Base-by-base conservation (phyloP, 2,888 invertebrate genomes). In the Diarsia brunnea region DNA sequence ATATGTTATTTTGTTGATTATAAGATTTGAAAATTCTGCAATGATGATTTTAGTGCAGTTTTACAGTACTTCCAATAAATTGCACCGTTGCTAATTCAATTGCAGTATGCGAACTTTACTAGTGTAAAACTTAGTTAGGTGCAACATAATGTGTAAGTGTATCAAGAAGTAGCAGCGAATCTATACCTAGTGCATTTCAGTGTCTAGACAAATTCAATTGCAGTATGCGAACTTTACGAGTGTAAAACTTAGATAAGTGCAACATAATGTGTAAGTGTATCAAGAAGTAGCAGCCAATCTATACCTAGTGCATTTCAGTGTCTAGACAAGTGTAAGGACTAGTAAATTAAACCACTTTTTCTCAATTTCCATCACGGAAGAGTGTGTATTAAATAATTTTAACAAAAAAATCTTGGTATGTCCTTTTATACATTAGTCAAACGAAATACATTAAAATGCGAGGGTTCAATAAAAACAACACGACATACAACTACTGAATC, bases 401-500 rank as follows among this genome's bases (percentile, higher is more conserved):
- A 78, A 73, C 81, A 78, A 76, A 58, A 82, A 79, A 73, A 75
- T 61, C 83, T 82, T 78, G 27, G 64, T 60, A 58, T 69, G 61
- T 71, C 51, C 60, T 73, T 73, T 74, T 70, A 80, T 82, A 83
- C 83, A 83, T 68, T 74, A 82, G 51, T 75, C 69, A 81, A 87
- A 77, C 74, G 69, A 78, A 72, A 77, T 82, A 82, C 64, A 68
- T 79, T 63, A 74, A 78, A 79, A 71, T 79, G 69, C 72, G 70
- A 72, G 63, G 78, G 71, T 77, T 88, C 79, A 89, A 91, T 90
- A 89, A 89, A 88, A 90, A 84, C 86, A 88, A 87, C 82, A 84
- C 64, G 21, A 63, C 81, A 68, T 90, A 90, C 82, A 95, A 94
- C 95, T 95, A 95, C 95, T 93, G 94, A 94, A 95, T 94, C 93